Evolutionary conservation across 1,140 invertebrate species (phyloP).

Genomic region (Leptinotarsa lineolata): DNA sequence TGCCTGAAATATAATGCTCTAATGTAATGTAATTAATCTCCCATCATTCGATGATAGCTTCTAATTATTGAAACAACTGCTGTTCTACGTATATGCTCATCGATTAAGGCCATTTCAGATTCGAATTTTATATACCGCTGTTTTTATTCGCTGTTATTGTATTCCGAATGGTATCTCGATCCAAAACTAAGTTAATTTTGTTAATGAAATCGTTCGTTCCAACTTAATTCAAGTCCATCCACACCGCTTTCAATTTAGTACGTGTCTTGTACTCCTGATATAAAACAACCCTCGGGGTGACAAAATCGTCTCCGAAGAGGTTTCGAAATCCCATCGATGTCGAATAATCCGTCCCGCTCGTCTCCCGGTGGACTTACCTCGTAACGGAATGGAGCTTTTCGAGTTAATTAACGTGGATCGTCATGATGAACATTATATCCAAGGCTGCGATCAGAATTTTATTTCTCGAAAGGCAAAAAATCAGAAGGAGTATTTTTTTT

Average conservation of each 20-base stretch:
- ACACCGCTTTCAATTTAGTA: constrained; percentile 23
- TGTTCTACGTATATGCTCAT: no score
- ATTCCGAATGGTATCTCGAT: background rate
- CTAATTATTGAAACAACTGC: no score
- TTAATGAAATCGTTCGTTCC: constrained; percentile 22
- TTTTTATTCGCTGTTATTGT: background rate
- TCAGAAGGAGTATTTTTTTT: no score
- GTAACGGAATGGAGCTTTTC: constrained; percentile 11
- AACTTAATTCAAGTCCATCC: constrained; percentile 15
- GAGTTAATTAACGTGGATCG: constrained; percentile 24
- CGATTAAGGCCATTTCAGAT: no score
- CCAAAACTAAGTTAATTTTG: background rate
- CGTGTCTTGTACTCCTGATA: constrained; percentile 18
- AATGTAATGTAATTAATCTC: no score
- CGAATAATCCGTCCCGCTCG: constrained; percentile 15
- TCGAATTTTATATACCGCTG: no score
- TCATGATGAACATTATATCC: background rate
- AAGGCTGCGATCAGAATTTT: no score
- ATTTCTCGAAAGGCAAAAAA: no score
- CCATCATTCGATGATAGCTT: no score
- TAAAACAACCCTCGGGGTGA: constrained; percentile 28
- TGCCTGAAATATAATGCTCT: no score
- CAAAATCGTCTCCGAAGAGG: constrained; percentile 28
- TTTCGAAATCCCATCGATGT: constrained; percentile 27
- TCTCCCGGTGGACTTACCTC: constrained; percentile 5